These are phyloP conservation scores for Venusia cambrica DNA, from an alignment of 2,888 invertebrate species.

Conservation along the genomic window DNA sequence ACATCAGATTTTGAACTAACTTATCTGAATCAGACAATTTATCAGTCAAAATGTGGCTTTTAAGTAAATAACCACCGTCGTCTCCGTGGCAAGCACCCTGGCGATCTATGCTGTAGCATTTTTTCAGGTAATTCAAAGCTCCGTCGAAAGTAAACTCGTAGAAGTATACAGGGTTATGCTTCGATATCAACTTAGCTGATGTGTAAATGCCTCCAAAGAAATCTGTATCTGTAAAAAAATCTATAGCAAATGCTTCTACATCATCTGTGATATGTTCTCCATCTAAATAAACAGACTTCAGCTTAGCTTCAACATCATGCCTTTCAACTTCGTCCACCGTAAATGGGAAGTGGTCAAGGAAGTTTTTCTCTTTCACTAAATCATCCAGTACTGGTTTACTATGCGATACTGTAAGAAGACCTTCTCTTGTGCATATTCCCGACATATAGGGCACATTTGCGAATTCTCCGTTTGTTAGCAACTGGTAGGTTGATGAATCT, in stretches of 20 bases:
- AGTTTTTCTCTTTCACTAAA: slow-evolving; percentile 43
- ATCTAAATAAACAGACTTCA: slow-evolving; percentile 70
- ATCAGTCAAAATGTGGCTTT: slow-evolving; percentile 41
- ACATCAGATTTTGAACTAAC: slow-evolving; percentile 63
- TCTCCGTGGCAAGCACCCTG: slow-evolving; percentile 82
- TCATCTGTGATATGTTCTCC: slow-evolving; percentile 51
- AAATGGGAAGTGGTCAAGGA: slow-evolving; percentile 55
- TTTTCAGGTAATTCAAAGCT: slow-evolving; percentile 74
- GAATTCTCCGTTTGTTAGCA: slow-evolving; percentile 61
- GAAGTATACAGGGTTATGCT: slow-evolving; percentile 72
- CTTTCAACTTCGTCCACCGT: slow-evolving; percentile 42
- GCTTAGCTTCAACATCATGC: slow-evolving; percentile 42
- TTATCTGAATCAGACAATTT: slow-evolving; percentile 48
- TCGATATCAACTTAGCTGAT: slow-evolving; percentile 53
- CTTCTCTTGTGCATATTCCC: slow-evolving; percentile 73
- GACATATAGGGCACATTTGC: slow-evolving; percentile 70
- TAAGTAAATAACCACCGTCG: slow-evolving; percentile 81
- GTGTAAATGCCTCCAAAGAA: slow-evolving; percentile 61
- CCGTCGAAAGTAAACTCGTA: slow-evolving; percentile 82
- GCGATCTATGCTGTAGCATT: slow-evolving; percentile 54
- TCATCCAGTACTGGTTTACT: slow-evolving; percentile 35
- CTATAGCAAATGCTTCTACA: slow-evolving; percentile 58
- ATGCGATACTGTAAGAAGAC: slow-evolving; percentile 52
- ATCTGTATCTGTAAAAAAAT: slow-evolving; percentile 73
- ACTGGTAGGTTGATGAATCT: slow-evolving; percentile 55